Base-by-base conservation (phyloP, 2,888 invertebrate genomes). In the Leptura quadrifasciata region DNA sequence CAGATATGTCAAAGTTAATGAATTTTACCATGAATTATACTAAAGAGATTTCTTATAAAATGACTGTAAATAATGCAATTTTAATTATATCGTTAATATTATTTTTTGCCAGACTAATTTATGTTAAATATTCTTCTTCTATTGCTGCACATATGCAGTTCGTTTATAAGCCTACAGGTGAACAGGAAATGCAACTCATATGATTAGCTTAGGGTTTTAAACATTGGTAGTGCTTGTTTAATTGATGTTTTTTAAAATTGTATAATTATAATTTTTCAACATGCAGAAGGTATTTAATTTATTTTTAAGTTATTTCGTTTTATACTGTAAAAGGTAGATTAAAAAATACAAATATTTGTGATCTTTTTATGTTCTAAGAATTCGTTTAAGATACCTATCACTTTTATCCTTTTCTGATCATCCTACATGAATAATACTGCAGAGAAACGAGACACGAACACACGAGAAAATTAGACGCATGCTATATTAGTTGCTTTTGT, bases 111-210 rank as follows among this genome's bases (percentile, higher is more conserved):
- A 76, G 75, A 47, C 57, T 67, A 57, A 2, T 75, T 55, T 71
- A 67, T 52, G 35, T 31, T 6, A 76, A 74, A 55, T 79, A 75
- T 64, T 71, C 55, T n/a, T 65, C 65, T 47, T 61, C 31, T 52
- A 31, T 74, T 54, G 70, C 63, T 0, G 68, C 64, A 31, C 24
- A 73, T 2, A 69, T 54, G 18, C 79, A 79, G n/a, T 79, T 76
- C 60, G 18, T 76, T 57, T 79, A 79, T 54, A 57, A 71, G 39
- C 61, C 72, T 17, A 65, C 54, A n/a, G 75, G 73, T 57, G 79
- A 79, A 71, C 55, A 72, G 6, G 73, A 79, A 52, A 73, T 79
- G 17, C 79, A 79, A 47, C 75, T 76, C n/a, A 73, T 75, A 15
- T 79, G 71, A 71, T 60, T 47, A 31, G 27, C 6, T 0, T 31